Base-by-base conservation (phyloP, 2,797 vertebrate species). In the Pogoniulus pusillus region DNA sequence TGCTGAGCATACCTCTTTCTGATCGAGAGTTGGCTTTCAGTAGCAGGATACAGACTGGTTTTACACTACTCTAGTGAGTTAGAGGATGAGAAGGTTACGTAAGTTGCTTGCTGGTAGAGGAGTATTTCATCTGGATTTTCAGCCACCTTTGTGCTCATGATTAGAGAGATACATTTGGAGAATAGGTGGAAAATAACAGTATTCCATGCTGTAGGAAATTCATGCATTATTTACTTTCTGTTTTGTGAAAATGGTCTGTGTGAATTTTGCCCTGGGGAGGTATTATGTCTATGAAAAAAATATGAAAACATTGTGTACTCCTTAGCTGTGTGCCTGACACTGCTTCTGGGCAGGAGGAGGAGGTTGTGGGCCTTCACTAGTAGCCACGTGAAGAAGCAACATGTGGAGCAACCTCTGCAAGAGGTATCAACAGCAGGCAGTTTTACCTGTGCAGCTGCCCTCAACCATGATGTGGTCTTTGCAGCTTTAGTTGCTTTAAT, bases 391-490 rank as follows among this genome's bases (percentile, higher is more conserved):
- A 55, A 29, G 43, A 41, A 73, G 30, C 16, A 16, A 20, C 0
- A 0, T 51, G n/a, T 10, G 34, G 7, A 34, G 29, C 29, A 39
- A 11, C 15, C 12, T 29, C 39, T 63, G 19, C n/a, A 5, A 0
- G 2, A 18, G 27, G 5, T 70, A 49, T 19, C 23, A 47, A 9
- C 37, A 74, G 53, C 29, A 41, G n/a, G 34, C 64, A 30, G 9
- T 15, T 29, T n/a, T 30, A 73, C 45, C 47, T 39, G 13, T 39
- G 16, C 16, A 14, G 58, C 22, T 63, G 15, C 12, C 16, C 35
- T 69, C 30, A 27, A 41, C 41, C 37, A 6, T 35, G 24, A 30
- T 3, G 3, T 43, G 8, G 4, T 14, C 39, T 71, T 43, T 39
- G 43, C 16, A 4, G 51, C 26, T 62, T 60, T 66, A 57, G 6